These are phyloP conservation scores for Myoxocephalus aenaeus DNA, from an alignment of 2,797 vertebrate species.

Conservation along the genomic window DNA sequence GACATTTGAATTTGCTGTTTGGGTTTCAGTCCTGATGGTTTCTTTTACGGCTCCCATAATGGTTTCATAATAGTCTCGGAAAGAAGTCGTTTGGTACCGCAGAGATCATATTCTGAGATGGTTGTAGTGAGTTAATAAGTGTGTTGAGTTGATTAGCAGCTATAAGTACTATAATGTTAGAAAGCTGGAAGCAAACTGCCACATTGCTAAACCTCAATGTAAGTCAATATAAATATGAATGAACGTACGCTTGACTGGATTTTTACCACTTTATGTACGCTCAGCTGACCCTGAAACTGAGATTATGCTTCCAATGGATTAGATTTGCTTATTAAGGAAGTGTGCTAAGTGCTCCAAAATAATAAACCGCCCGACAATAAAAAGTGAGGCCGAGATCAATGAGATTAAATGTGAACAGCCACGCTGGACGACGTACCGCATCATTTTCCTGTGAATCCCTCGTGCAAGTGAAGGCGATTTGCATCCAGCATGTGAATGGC, in stretches of 20 bases:
- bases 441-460: not conserved
- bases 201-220: not conserved
- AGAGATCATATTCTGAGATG: not conserved
- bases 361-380: not conserved
- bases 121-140: not conserved
- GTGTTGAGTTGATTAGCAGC: not conserved
- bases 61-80: not conserved
- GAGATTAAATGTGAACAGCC: too few relatives aligned
- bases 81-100: not conserved
- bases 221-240: too few relatives aligned
- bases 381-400: too few relatives aligned
- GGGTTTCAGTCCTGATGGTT: not conserved
- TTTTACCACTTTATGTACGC: not conserved
- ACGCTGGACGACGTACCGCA: too few relatives aligned
- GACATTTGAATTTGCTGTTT: not conserved
- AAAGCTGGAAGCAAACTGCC: not conserved
- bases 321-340: not conserved
- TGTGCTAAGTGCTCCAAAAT: not conserved
- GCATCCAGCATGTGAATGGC: rapidly evolving
- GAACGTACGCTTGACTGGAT: too few relatives aligned
- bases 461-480: not conserved
- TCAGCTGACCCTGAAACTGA: not conserved
- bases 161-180: not conserved
- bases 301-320: not conserved
- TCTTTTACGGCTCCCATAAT: not conserved